Evolutionary conservation across 2,113 vertebrate species (phyloP), one percentile per base, ranked within the genome.

Genomic region (Nycticryphes semicollaris): DNA sequence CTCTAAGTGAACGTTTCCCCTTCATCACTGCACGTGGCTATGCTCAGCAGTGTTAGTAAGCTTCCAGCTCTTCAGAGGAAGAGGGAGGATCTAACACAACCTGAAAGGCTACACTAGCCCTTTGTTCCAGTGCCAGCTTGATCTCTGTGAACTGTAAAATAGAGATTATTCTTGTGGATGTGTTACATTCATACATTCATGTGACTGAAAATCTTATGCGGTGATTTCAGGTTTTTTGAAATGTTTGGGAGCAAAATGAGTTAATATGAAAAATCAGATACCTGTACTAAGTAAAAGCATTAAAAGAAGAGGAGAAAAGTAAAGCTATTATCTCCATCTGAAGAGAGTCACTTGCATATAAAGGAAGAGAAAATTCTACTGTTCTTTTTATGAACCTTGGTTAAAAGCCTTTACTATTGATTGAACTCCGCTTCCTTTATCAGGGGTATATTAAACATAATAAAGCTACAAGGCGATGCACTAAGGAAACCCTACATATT

Each of bases 21-120:
- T 35, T 76, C 27, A 33, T 56, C 15, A 25, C 19, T 54, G 12
- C 0, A 0, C 33, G 39, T 43, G 19, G 39, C 30, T 81, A 4
- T 57, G 30, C 14, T 72, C 27, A 57, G 8, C 10, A 59, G 20
- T n/a, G 24, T n/a, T 8, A 31, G 11, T 6, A 56, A 57, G 2
- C 31, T 81, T 91, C 14, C 10, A 45, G 12, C 14, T 56, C 33
- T 66, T 80, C 19, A 56, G 45, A 76, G 30, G 21, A 92, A 69
- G 27, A 53, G 3, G 9, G 7, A 47, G 17, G 19, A 54, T 41
- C 15, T 60, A 68, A 59, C 2, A 6, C 8, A 16, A 80, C 21
- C 23, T 35, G 21, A 75, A 84, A 33, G 19, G 6, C 14, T 64
- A 14, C 4, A n/a, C 5, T 27, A 64, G 15, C 8, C 12, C 6